Conservation (phyloP, 2,888 invertebrate species). For the Drosophila fulvimacula region DNA sequence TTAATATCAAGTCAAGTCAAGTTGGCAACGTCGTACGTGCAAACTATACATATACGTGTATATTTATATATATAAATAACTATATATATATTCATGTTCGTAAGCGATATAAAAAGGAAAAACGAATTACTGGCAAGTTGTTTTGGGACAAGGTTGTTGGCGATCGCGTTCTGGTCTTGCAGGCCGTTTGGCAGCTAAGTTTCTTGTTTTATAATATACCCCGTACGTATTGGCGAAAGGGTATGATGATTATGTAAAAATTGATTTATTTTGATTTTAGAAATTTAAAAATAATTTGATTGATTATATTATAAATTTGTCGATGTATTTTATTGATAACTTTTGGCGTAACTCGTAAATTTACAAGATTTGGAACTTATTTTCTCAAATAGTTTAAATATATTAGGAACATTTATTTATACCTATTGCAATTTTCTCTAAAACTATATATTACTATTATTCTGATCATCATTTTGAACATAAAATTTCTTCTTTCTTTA, state of each 20-base stretch:
- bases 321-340: not conserved
- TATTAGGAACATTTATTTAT: not conserved
- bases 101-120: constrained; percentile 60
- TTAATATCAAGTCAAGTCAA: constrained; percentile 64
- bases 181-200: constrained; percentile 37
- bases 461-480: not conserved
- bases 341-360: not conserved
- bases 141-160: constrained; percentile 78
- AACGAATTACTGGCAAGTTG: constrained; percentile 69
- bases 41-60: constrained; percentile 16
- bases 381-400: not conserved
- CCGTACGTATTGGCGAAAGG: not conserved
- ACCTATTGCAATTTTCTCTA: not conserved
- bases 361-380: not conserved
- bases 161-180: constrained; percentile 51
- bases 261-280: too few relatives aligned
- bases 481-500: too few relatives aligned
- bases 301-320: too few relatives aligned
- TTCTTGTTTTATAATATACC: constrained; percentile 28
- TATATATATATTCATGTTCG: constrained; percentile 40
- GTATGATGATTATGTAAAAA: not conserved
- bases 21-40: constrained; percentile 42
- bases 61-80: not conserved
- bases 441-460: not conserved
- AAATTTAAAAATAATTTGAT: too few relatives aligned